phyloP scores from a whole-genome alignment of 2,797 vertebrate genomes.

The Ciconia nigra region DNA sequence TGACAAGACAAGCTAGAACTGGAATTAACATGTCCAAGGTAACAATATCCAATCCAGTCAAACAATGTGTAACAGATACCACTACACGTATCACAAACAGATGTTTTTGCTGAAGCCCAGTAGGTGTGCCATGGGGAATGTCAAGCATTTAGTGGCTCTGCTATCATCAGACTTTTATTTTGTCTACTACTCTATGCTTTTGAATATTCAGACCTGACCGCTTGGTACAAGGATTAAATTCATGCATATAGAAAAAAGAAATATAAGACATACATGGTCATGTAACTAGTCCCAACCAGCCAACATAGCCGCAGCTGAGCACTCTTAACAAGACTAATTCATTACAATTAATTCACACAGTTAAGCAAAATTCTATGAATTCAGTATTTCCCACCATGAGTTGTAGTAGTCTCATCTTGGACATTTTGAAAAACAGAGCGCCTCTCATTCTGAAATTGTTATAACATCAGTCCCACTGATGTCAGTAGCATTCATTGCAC shows the following conservation, averaged over 20 bases:
- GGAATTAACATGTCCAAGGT: neutral
- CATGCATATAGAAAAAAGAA: neutral
- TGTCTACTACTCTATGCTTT: neutral
- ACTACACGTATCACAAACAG: neutral
- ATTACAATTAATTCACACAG: neutral
- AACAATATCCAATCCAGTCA: neutral
- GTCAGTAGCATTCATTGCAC: neutral
- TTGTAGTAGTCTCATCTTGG: neutral
- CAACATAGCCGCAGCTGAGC: accelerated
- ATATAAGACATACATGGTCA: neutral
- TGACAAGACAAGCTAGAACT: neutral
- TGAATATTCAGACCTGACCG: neutral
- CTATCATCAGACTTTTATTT: neutral
- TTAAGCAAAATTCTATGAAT: neutral
- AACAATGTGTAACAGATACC: neutral
- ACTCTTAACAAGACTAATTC: neutral
- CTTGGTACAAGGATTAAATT: neutral
- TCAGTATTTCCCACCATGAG: neutral
- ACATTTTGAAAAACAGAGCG: neutral
- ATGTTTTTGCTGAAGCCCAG: neutral
- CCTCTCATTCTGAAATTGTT: neutral
- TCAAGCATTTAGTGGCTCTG: neutral
- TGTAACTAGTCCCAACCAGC: neutral
- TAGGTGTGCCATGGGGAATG: neutral
- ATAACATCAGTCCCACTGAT: neutral